Evolutionary conservation across 2,888 invertebrate genomes (phyloP), one percentile per base, ranked within the genome.

Genomic region (Drosophila colorata): DNA sequence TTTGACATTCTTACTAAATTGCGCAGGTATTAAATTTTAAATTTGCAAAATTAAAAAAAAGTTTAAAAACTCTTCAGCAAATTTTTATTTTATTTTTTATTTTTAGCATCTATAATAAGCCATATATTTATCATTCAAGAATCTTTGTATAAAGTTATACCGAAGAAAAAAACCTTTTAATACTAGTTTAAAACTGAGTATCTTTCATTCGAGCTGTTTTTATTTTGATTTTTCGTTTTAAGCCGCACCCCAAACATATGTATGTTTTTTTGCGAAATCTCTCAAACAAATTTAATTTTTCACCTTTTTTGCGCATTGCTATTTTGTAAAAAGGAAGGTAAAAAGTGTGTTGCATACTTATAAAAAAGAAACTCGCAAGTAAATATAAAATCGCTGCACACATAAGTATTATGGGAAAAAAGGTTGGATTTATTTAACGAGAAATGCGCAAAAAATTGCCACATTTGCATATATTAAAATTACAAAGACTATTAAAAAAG

Each of bases 281-380:
- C 28, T 28, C 33, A 63, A 69, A 48, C 51, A 56, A 65, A 57
- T 55, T 74, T 47, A 40, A 60, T 65, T 57, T 59, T 44, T 6
- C 23, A 14, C 7, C 16, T 14, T 23, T 60, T 38, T 35, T 35
- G 20, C n/a, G 23, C 58, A 38, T 38, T 63, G 49, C 13, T 38
- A 28, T 63, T 51, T 52, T 9, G 5, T 44, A 8, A 18, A 40
- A 31, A 16, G 20, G 20, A 4, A 51, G 23, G 40, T 14, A 47
- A 71, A 66, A 69, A 66, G 49, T 38, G 16, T 43, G 28, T 64
- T 63, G 58, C 38, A 69, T 55, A 59, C 74, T 60, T 59, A 65
- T 4, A 28, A 28, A 28, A 61, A 52, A 61, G 48, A 31, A 11
- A 31, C 2, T n/a, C 25, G 25, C 38, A 49, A 31, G 51, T 47